A percentile compares a stretch with the other conserved stretches of the same genome.
Conservation (phyloP, 2,888 invertebrate genomes). For the Mesodorylaimus sp. region DNA sequence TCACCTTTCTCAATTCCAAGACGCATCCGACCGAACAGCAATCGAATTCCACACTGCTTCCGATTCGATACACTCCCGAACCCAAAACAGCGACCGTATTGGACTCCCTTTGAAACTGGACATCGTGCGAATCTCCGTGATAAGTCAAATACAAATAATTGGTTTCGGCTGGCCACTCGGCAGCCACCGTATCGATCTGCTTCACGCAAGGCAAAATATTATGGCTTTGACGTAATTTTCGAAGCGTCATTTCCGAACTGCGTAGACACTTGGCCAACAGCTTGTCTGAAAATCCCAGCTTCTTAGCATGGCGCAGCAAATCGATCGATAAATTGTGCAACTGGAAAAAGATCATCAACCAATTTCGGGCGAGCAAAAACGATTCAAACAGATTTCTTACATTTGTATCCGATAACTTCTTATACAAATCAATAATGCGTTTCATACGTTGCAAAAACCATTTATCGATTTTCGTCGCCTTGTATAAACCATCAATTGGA, state of each 20-base stretch:
- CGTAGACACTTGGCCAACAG: slow-evolving; percentile 52
- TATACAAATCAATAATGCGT: slow-evolving; percentile 61
- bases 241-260: slow-evolving; percentile 33
- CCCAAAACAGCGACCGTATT: slow-evolving; percentile 32
- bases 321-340: slow-evolving; percentile 33
- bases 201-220: slow-evolving; percentile 67
- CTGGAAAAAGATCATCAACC: slow-evolving; percentile 11
- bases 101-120: slow-evolving; percentile 28
- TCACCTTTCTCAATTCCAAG: slow-evolving; percentile 56
- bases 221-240: slow-evolving; percentile 23
- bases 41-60: slow-evolving; percentile 98
- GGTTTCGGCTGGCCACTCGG: slow-evolving; percentile 95
- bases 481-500: slow-evolving; percentile 61
- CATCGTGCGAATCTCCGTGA: slow-evolving; percentile 61
- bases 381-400: neutral
- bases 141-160: slow-evolving; percentile 98
- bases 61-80: slow-evolving; percentile 86
- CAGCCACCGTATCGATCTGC: slow-evolving; percentile 96
- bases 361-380: too few species aligned
- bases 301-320: slow-evolving; percentile 60
- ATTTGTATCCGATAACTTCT: slow-evolving; percentile 14
- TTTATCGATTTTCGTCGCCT: slow-evolving; percentile 79
- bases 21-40: slow-evolving; percentile 97
- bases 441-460: slow-evolving; percentile 93
- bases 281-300: slow-evolving; percentile 86